These are phyloP conservation scores for Muscina levida DNA, from an alignment of 2,888 invertebrate species.

Conservation along the genomic window DNA sequence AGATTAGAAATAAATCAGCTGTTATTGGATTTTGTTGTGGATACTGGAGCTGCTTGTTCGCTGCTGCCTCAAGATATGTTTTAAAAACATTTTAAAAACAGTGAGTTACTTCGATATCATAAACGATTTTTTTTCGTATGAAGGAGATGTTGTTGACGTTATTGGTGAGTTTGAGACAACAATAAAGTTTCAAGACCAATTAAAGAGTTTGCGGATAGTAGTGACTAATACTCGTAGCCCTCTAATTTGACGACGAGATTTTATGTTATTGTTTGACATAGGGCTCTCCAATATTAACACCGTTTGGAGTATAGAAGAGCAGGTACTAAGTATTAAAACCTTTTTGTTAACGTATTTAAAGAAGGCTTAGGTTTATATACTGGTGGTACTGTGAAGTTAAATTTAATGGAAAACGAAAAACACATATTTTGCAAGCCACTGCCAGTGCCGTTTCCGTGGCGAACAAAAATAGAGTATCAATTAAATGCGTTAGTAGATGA, in stretches of 20 bases:
- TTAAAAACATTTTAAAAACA: conserved; percentile 22
- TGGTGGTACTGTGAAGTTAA: neutral
- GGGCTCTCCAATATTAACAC: conserved; percentile 13
- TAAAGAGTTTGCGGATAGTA: conserved; percentile 25
- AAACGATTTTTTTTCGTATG: conserved; percentile 19
- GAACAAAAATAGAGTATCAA: conserved; percentile 10
- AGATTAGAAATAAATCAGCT: neutral
- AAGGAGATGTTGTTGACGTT: conserved; percentile 9
- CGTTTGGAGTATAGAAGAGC: neutral
- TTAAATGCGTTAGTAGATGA: conserved; percentile 17
- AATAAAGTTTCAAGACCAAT: neutral
- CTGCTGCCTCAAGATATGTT: conserved; percentile 36
- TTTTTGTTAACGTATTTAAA: conserved; percentile 30
- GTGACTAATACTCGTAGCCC: conserved; percentile 36
- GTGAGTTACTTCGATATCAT: neutral
- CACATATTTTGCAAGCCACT: conserved; percentile 35
- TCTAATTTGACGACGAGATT: conserved; percentile 38
- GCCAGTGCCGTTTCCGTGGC: conserved; percentile 24
- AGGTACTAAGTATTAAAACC: conserved; percentile 12
- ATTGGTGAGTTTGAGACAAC: conserved; percentile 25
- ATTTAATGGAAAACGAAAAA: neutral
- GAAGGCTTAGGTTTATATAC: conserved; percentile 33
- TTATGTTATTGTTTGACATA: conserved; percentile 31
- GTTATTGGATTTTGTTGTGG: conserved; percentile 22
- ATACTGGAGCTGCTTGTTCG: conserved; percentile 53